phyloP scores from a whole-genome alignment of 1,140 invertebrate genomes.

The Coptotermes formosanus region DNA sequence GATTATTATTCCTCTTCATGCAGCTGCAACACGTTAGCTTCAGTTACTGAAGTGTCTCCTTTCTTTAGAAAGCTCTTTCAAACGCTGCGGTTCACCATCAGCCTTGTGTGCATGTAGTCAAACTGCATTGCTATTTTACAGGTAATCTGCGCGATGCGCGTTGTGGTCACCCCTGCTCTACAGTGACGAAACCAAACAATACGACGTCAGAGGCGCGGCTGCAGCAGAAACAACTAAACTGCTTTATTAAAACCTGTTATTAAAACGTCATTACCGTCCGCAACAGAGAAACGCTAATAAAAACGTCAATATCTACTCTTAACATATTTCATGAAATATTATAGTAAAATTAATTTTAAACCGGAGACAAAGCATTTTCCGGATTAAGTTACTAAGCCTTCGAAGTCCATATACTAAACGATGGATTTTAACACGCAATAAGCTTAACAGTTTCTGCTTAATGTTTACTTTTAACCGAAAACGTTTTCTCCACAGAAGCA shows the following conservation, averaged over 20 bases:
- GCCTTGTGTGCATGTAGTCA: too few relatives aligned
- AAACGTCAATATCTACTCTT: background rate
- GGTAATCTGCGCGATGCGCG: too few relatives aligned
- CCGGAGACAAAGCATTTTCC: background rate
- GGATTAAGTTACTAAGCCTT: background rate
- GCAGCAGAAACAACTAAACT: background rate
- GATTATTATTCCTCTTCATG: too few relatives aligned
- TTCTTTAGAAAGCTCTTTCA: too few relatives aligned
- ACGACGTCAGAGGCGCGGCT: background rate
- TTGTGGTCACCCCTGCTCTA: too few relatives aligned
- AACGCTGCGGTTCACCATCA: too few relatives aligned
- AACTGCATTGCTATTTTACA: too few relatives aligned
- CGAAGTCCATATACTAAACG: background rate
- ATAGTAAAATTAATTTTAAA: background rate
- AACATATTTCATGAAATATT: background rate
- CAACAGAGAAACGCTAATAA: background rate
- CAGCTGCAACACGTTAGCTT: too few relatives aligned
- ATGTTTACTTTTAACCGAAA: too few relatives aligned
- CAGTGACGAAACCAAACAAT: background rate
- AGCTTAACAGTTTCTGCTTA: background rate
- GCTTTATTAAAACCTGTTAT: background rate
- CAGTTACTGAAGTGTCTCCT: too few relatives aligned
- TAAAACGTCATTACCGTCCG: background rate
- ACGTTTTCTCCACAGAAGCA: too few relatives aligned
- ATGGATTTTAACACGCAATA: background rate